These are phyloP conservation scores for Silurus aristotelis DNA, from an alignment of 2,797 vertebrate species.

Conservation along the genomic window DNA sequence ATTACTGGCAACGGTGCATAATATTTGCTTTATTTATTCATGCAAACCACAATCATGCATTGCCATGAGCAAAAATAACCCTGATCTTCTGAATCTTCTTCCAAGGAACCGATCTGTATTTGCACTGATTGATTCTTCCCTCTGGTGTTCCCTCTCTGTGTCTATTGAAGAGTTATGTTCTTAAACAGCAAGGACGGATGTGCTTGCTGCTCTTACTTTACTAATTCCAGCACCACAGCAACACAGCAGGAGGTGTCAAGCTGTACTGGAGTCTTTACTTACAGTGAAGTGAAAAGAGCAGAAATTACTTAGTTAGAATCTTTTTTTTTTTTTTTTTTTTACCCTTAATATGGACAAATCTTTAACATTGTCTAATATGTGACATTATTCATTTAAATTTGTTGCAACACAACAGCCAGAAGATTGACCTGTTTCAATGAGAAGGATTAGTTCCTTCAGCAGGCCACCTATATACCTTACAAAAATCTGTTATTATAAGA, in stretches of 20 bases:
- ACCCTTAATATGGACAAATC: background rate
- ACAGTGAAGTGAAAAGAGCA: slow-evolving; percentile 16
- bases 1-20: background rate
- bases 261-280: slow-evolving; percentile 2
- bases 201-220: slow-evolving; percentile 71
- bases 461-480: slow-evolving; percentile 50
- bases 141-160: slow-evolving; percentile 34
- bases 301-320: slow-evolving; percentile 22
- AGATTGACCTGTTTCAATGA: background rate
- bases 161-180: slow-evolving; percentile 2
- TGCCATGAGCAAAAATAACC: slow-evolving; percentile 51
- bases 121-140: slow-evolving; percentile 65
- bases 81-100: background rate
- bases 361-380: background rate
- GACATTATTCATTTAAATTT: slow-evolving; percentile 13
- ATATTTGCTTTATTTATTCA: background rate
- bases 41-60: background rate
- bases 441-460: slow-evolving; percentile 37
- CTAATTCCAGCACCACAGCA: slow-evolving; percentile 62
- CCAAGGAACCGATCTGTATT: slow-evolving; percentile 58
- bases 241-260: slow-evolving; percentile 58
- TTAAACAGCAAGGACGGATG: slow-evolving; percentile 70
- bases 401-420: slow-evolving; percentile 38
- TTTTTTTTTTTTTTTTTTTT: background rate
- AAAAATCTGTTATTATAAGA: background rate